A percentile compares a stretch with the other conserved stretches of the same genome.
Evolutionary conservation across 92 coral and sea anemone genomes (phyloP).

Genomic region (Isaurus tuberculatus): DNA sequence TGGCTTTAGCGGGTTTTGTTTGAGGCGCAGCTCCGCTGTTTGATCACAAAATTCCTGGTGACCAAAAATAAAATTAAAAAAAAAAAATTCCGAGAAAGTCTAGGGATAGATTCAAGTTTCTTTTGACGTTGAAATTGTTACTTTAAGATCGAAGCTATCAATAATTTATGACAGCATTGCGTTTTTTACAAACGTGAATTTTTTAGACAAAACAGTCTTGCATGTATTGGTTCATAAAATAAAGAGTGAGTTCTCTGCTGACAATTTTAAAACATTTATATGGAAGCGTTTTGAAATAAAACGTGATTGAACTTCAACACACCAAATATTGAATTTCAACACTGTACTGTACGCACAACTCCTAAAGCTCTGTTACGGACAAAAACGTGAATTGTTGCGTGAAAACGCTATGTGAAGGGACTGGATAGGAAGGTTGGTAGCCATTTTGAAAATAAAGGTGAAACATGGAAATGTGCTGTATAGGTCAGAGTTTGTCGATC

Average conservation of each 20-base stretch:
- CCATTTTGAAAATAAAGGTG: not conserved
- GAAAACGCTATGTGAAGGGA: not conserved
- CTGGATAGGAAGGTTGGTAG: slow-evolving; percentile 3
- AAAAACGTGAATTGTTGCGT: not conserved
- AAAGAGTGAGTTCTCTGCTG: not conserved
- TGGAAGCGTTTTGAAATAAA: not conserved
- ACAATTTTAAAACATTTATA: not conserved
- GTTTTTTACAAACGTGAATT: slow-evolving; percentile 1
- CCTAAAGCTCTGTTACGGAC: not conserved
- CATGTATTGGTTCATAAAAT: slow-evolving; percentile 1
- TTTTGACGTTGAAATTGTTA: slow-evolving; percentile 1
- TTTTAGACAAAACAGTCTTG: slow-evolving; percentile 2
- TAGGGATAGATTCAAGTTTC: slow-evolving; percentile 3
- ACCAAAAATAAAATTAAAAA: too few species aligned
- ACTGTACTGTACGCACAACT: too few species aligned
- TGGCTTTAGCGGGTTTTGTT: not conserved
- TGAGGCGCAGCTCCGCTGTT: not conserved
- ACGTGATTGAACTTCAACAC: not conserved
- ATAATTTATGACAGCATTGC: slow-evolving; percentile 2
- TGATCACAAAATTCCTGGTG: not conserved
- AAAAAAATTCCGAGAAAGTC: not conserved
- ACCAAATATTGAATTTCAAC: not conserved
- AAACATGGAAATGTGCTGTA: not conserved
- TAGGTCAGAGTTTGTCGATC: not conserved
- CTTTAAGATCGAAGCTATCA: not conserved